A percentile compares a stretch with the other conserved stretches of the same genome.
Evolutionary conservation across 2,797 vertebrate genomes (phyloP).

Genomic region (Lepus oiostolus): DNA sequence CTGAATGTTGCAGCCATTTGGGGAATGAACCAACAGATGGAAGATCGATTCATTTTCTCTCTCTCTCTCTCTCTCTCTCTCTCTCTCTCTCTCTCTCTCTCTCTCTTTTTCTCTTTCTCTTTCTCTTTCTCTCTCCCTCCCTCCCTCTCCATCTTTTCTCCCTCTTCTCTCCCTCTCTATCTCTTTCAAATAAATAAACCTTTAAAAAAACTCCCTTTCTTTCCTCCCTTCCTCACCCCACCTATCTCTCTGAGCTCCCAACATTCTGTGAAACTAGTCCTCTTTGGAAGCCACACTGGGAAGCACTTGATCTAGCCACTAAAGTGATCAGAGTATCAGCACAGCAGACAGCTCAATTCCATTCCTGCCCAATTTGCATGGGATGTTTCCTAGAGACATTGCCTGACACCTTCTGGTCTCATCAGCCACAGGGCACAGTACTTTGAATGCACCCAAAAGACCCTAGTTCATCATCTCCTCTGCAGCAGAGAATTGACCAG

Average conservation of each 20-base stretch:
- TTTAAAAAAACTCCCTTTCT: too few relatives aligned
- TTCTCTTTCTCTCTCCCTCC: not conserved
- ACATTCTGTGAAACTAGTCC: not conserved
- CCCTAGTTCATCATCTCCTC: not conserved
- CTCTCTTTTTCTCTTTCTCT: not conserved
- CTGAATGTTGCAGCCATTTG: too few relatives aligned
- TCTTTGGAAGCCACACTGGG: not conserved
- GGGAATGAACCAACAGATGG: too few relatives aligned
- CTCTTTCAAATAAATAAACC: not conserved
- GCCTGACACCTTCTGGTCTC: not conserved
- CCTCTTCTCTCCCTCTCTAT: too few relatives aligned
- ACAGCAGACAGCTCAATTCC: not conserved
- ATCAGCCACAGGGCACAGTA: slow-evolving; percentile 56
- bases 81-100: not conserved
- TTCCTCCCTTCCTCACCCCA: too few relatives aligned
- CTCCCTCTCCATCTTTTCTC: not conserved
- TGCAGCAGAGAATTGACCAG: not conserved
- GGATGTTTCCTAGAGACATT: slow-evolving; percentile 5
- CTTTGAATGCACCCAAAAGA: not conserved
- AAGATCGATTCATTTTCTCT: too few relatives aligned
- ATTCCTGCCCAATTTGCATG: not conserved
- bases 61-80: too few relatives aligned
- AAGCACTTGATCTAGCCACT: not conserved
- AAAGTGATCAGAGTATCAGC: not conserved
- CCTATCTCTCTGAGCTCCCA: not conserved